Evolutionary conservation across 2,797 vertebrate species (phyloP).

Genomic region (Pseudomugil gertrudae): DNA sequence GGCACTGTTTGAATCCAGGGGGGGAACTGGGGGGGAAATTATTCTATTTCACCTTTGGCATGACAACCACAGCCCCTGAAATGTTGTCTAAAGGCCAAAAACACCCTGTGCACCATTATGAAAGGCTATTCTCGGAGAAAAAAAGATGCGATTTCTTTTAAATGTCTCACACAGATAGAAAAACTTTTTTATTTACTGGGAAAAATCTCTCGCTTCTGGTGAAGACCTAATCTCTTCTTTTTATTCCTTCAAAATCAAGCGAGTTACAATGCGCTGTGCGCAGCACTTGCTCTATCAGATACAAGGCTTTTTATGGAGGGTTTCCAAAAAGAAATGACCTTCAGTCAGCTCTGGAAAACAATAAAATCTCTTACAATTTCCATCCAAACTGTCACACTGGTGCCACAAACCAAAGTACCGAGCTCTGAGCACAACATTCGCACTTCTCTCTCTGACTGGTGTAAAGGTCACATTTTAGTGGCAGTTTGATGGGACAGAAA

Average conservation of each 20-base stretch:
- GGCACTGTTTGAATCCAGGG: constrained; percentile 50
- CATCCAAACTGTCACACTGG: not conserved
- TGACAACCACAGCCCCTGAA: constrained; percentile 43
- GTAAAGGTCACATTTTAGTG: constrained; percentile 57
- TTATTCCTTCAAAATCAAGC: constrained; percentile 42
- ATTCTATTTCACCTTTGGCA: constrained; percentile 67
- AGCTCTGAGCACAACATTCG: constrained; percentile 17
- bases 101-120: constrained; percentile 53
- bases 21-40: constrained; percentile 8
- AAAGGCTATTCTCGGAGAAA: constrained; percentile 17
- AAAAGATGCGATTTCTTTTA: not conserved
- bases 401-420: constrained; percentile 1
- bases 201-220: constrained; percentile 1
- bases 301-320: constrained; percentile 30
- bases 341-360: constrained; percentile 28
- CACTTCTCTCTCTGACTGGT: not conserved
- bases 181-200: no score
- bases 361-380: constrained; percentile 24
- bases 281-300: constrained; percentile 27
- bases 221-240: constrained; percentile 8
- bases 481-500: constrained; percentile 50
- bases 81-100: constrained; percentile 53
- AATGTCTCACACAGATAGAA: no score
- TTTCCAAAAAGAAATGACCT: constrained; percentile 56
- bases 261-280: constrained; percentile 27